Percentiles rank a stretch among this genome's conserved stretches.
Conservation (phyloP, 2,113 vertebrate genomes). For the Pseudopipra pipra region DNA sequence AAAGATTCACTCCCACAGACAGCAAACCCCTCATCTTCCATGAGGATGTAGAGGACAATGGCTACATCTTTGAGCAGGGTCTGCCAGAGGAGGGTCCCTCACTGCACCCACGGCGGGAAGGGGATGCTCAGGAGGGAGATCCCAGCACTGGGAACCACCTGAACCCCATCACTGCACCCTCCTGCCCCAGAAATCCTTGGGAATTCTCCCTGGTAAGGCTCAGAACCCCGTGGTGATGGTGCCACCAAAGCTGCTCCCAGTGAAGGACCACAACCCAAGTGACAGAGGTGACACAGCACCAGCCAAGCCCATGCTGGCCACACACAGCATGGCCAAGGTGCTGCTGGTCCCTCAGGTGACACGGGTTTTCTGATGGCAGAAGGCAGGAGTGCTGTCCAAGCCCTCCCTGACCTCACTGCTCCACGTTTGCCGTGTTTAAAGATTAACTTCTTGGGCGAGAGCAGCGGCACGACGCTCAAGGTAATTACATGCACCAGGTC, state of each 20-base stretch:
- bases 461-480: fast-evolving
- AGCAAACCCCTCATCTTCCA: background rate
- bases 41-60: fast-evolving
- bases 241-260: background rate
- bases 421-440: fast-evolving
- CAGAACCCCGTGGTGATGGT: fast-evolving
- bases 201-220: fast-evolving
- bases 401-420: background rate
- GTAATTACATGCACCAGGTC: background rate
- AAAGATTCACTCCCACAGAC: too few relatives aligned
- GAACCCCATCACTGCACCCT: background rate
- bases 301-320: background rate
- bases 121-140: background rate
- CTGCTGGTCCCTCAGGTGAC: background rate
- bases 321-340: fast-evolving
- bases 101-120: fast-evolving
- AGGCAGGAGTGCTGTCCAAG: background rate
- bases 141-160: background rate
- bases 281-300: background rate
- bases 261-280: fast-evolving
- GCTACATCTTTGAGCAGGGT: fast-evolving
- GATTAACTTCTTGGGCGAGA: background rate
- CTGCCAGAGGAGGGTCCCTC: background rate
- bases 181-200: background rate
- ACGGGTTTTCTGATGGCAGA: background rate